A percentile compares a stretch with the other conserved stretches of the same genome.
These are phyloP conservation scores for Shinisaurus crocodilurus DNA, from an alignment of 2,113 vertebrate species.

Conservation along the genomic window DNA sequence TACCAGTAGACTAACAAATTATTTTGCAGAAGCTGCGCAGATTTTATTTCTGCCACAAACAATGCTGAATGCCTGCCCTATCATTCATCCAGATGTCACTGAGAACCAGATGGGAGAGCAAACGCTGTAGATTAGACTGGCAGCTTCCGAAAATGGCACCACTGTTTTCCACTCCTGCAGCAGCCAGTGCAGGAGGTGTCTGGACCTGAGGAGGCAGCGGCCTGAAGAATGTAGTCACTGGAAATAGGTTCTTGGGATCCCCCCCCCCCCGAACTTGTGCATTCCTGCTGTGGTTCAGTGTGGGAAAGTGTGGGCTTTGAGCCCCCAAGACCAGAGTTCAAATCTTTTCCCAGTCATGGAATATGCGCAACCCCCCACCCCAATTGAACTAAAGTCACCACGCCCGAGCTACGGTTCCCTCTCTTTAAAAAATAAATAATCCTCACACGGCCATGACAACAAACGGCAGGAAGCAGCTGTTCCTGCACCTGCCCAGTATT, in stretches of 20 bases:
- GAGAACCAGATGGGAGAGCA: neutral
- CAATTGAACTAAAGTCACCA: neutral
- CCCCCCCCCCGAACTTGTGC: neutral
- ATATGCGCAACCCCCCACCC: neutral
- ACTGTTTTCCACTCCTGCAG: neutral
- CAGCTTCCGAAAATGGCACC: neutral
- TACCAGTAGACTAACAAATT: neutral
- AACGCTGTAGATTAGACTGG: neutral
- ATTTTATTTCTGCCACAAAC: slow-evolving; percentile 10
- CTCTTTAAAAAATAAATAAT: too few species aligned
- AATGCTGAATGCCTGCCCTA: neutral
- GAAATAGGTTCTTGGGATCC: neutral
- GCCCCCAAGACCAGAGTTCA: neutral
- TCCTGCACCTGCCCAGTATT: too few species aligned
- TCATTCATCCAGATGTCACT: slow-evolving; percentile 1
- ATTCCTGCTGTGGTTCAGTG: neutral
- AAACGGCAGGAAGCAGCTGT: too few species aligned
- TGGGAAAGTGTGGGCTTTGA: neutral
- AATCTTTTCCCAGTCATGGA: neutral
- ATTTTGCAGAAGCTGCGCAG: neutral
- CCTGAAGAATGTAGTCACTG: fast-evolving
- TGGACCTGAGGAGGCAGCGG: neutral
- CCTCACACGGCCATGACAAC: too few species aligned
- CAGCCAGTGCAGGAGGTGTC: neutral
- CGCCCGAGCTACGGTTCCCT: neutral